Evolutionary conservation across 2,888 invertebrate genomes (phyloP).

Genomic region (Cecidostiba fungosa): DNA sequence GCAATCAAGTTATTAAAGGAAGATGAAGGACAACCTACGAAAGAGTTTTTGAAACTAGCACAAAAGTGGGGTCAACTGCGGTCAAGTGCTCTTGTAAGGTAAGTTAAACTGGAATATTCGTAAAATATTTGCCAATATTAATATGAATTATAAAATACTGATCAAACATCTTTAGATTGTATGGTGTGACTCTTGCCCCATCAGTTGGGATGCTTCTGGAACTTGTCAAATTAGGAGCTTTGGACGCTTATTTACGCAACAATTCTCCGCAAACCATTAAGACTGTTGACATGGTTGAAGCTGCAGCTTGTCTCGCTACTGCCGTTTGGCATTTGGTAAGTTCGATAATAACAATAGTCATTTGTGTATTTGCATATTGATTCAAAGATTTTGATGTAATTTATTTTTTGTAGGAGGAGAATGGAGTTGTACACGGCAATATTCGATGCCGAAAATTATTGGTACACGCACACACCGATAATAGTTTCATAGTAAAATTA

Average conservation of each 20-base stretch:
- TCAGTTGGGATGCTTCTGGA: slow-evolving; percentile 92
- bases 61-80: slow-evolving; percentile 90
- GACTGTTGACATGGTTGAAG: slow-evolving; percentile 89
- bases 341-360: slow-evolving; percentile 55
- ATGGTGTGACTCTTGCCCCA: slow-evolving; percentile 88
- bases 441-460: slow-evolving; percentile 91
- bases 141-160: not conserved
- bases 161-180: slow-evolving; percentile 80
- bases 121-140: not conserved
- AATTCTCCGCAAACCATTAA: slow-evolving; percentile 81
- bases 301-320: slow-evolving; percentile 89
- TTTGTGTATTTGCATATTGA: not conserved
- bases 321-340: slow-evolving; percentile 92
- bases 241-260: slow-evolving; percentile 86
- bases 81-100: slow-evolving; percentile 87
- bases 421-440: slow-evolving; percentile 91
- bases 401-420: slow-evolving; percentile 83
- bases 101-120: not conserved
- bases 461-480: slow-evolving; percentile 87
- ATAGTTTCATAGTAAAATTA: slow-evolving; percentile 88
- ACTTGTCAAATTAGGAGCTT: slow-evolving; percentile 88
- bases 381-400: not conserved
- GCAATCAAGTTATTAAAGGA: slow-evolving; percentile 90
- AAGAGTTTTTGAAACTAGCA: slow-evolving; percentile 90
- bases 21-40: slow-evolving; percentile 81